A percentile compares a stretch with the other conserved stretches of the same genome.
Conservation (phyloP, 2,888 invertebrate species). For the Deilephila porcellus region DNA sequence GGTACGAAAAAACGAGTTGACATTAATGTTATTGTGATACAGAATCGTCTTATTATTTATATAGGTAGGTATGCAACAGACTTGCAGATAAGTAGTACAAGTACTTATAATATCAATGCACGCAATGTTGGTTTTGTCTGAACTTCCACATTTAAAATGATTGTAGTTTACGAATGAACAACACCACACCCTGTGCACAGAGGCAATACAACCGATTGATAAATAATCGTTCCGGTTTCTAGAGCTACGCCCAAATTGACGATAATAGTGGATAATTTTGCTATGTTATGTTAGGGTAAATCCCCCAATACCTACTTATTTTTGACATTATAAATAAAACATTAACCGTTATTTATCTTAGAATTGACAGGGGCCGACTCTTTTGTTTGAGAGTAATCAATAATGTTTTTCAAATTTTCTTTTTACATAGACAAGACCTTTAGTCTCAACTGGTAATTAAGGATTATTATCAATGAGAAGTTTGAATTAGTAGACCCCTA, state of each 20-base stretch:
- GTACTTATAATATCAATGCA: neutral
- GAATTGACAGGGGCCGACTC: no score
- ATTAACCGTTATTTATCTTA: neutral
- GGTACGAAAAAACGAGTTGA: neutral
- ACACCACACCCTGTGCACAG: slow-evolving; percentile 9
- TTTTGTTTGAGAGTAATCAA: no score
- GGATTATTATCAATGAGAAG: neutral
- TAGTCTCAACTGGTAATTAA: neutral
- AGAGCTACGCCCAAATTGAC: neutral
- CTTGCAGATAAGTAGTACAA: no score
- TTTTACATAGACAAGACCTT: neutral
- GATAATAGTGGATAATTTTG: neutral
- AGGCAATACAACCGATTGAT: slow-evolving; percentile 9
- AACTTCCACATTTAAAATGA: slow-evolving; percentile 3
- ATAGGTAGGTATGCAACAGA: no score
- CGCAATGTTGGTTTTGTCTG: neutral
- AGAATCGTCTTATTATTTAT: no score
- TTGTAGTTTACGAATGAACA: neutral
- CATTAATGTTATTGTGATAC: neutral
- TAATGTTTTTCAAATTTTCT: no score
- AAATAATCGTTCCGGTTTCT: slow-evolving; percentile 16
- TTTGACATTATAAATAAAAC: neutral
- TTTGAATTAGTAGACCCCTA: neutral
- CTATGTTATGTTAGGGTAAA: neutral
- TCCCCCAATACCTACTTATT: neutral